These are phyloP conservation scores for Argynnis bischoffii DNA, from an alignment of 2,888 invertebrate genomes.

Conservation along the genomic window DNA sequence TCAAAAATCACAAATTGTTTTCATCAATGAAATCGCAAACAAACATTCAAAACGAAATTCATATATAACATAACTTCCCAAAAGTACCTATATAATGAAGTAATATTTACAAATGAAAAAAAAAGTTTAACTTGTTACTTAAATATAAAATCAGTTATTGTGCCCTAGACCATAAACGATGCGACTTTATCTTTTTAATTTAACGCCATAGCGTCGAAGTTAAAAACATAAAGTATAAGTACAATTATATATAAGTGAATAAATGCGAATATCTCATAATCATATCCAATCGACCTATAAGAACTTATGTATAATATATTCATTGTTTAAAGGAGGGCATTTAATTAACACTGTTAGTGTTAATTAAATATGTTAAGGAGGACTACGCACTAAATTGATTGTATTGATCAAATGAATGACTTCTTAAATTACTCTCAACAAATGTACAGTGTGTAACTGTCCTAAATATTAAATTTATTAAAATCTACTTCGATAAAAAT, in stretches of 20 bases:
- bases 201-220: not conserved
- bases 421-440: no score
- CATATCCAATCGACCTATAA: no score
- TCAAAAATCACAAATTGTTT: slow-evolving; percentile 23
- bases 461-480: no score
- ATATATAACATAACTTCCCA: not conserved
- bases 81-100: not conserved
- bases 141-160: slow-evolving; percentile 11
- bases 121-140: slow-evolving; percentile 1
- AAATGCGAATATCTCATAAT: slow-evolving; percentile 9
- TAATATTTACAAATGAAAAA: slow-evolving; percentile 20
- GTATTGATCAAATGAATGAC: no score
- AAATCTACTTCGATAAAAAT: no score
- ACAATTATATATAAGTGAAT: not conserved
- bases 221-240: not conserved
- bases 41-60: slow-evolving; percentile 4
- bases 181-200: not conserved
- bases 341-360: no score
- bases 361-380: no score
- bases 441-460: no score
- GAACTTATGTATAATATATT: no score
- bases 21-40: not conserved
- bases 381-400: no score
- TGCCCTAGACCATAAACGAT: slow-evolving; percentile 24
- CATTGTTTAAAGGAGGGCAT: no score